Percentiles rank a stretch among this genome's conserved stretches.
Conservation (phyloP, 1,140 invertebrate genomes). For the Atopsyche davidsoni region DNA sequence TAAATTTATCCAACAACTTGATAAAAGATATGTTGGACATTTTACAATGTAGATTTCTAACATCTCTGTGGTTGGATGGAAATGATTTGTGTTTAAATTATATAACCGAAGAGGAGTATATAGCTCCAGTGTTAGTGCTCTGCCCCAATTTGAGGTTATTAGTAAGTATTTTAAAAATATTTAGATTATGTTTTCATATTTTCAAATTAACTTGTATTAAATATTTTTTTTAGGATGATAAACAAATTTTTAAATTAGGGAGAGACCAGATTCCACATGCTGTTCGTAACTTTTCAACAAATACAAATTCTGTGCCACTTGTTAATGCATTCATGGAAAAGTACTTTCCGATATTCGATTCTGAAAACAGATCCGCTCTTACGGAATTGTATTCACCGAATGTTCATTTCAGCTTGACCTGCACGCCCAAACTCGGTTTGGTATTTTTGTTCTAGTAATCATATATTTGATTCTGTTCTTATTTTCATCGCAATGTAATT, state of each 20-base stretch:
- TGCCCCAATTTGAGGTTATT: constrained; percentile 39
- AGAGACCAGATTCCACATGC: constrained; percentile 5
- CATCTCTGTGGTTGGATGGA: constrained; percentile 5
- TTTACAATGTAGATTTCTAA: not conserved
- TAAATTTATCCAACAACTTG: constrained; percentile 22
- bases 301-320: constrained; percentile 28
- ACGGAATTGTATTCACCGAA: constrained; percentile 34
- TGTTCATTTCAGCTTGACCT: no score
- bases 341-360: constrained; percentile 38
- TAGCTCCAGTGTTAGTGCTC: constrained; percentile 38
- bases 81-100: constrained; percentile 40
- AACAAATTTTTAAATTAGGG: constrained; percentile 2
- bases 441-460: no score
- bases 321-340: constrained; percentile 38
- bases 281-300: constrained; percentile 15
- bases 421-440: no score
- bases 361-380: constrained; percentile 31
- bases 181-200: not conserved
- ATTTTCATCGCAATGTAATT: not conserved
- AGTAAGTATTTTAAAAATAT: constrained; percentile 36
- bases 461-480: no score
- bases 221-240: constrained; percentile 17
- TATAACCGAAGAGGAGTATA: constrained; percentile 39
- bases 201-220: not conserved
- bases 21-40: constrained; percentile 2